Evolutionary conservation across 2,888 invertebrate species (phyloP).

Genomic region (Folsomia manolachei): DNA sequence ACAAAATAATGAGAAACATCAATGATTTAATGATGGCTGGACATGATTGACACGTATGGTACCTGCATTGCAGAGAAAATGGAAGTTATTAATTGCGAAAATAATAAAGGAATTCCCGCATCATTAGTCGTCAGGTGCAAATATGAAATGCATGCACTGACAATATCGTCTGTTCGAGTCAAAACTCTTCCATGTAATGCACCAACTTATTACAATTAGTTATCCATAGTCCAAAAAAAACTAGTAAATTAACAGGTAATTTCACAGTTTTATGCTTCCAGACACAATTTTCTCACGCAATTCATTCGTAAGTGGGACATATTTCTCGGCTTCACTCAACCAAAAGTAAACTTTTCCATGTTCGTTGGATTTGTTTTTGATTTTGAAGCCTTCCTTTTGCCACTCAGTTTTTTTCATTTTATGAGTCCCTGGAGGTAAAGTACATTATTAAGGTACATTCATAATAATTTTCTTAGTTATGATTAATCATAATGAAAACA

Average conservation of each 20-base stretch:
- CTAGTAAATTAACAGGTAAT: not conserved
- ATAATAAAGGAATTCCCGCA: not conserved
- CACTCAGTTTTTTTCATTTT: slow-evolving; percentile 87
- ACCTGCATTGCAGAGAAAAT: no score
- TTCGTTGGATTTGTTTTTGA: not conserved
- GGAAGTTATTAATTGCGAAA: no score
- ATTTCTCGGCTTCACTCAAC: slow-evolving; percentile 16
- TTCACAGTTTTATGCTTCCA: slow-evolving; percentile 30
- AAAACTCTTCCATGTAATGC: not conserved
- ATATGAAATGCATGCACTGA: no score
- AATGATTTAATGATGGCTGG: no score
- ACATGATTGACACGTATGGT: not conserved
- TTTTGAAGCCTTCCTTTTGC: slow-evolving; percentile 71
- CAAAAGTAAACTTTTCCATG: slow-evolving; percentile 27
- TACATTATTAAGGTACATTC: not conserved
- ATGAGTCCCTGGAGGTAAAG: slow-evolving; percentile 73
- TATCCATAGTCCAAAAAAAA: not conserved
- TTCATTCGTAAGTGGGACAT: slow-evolving; percentile 21
- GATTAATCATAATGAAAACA: no score
- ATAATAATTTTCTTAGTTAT: not conserved
- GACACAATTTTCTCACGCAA: slow-evolving; percentile 26
- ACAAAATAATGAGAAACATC: no score
- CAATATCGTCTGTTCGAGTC: no score
- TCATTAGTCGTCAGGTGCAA: not conserved
- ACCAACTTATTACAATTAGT: no score